Base-by-base conservation (phyloP, 2,113 vertebrate species). In the Micromys minutus region DNA sequence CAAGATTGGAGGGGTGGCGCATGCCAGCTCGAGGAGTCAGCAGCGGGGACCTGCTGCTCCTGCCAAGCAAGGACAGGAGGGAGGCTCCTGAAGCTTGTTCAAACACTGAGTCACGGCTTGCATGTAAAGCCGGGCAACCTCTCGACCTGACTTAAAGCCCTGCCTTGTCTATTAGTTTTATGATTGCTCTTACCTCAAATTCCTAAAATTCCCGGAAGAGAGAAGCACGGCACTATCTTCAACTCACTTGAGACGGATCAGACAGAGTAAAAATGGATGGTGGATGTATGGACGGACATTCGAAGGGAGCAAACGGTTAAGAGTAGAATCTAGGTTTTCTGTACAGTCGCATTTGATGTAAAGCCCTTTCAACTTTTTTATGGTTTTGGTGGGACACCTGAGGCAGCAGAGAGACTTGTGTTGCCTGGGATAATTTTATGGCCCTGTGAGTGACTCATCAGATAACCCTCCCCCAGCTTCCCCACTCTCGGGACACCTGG, bases 11-110 rank as follows among this genome's bases (percentile, higher is more conserved):
- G 79, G 87, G 52, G 93, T 1, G 1, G 69, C 34, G 10, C n/a
- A 3, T 67, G 85, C 71, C 76, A 9, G 24, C 2, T 0, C 11
- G 50, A 17, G 57, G 76, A 89, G 90, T 97, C 77, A 87, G 94
- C 91, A 52, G 75, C 50, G 4, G 29, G 0, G 81, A 31, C 89
- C 39, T 15, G 42, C 67, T 19, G 52, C 57, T 63, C 94, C 79
- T 50, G 93, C 89, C 45, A 61, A 89, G 57, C 77, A 29, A 86
- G 95, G 55, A 45, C 77, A 57, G 7, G 0, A 0, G 29, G 65
- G 89, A 42, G 94, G 96, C 69, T 17, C 94, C 94, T n/a, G 0
- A 83, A 47, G 80, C 71, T 89, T 75, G 95, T 22, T 95, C 87
- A 93, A 77, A 87, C 69, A 47, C 4, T 74, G 80, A 93, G 63